Evolutionary conservation across 2,797 vertebrate genomes (phyloP).

Genomic region (Silurus lanzhouensis): DNA sequence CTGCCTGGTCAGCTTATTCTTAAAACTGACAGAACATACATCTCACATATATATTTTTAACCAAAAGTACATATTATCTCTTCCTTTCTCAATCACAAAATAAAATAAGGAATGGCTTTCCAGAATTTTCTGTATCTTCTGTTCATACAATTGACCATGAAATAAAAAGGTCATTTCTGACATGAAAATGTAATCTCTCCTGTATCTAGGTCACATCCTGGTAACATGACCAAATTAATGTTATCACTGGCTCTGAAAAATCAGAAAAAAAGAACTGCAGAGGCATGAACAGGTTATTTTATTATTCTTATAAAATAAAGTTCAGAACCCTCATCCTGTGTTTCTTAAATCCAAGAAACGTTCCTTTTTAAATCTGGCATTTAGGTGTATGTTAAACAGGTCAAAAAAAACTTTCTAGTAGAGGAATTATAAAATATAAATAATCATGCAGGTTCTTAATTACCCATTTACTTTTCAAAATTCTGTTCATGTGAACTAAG

Average conservation of each 20-base stretch:
- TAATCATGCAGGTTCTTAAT: not conserved
- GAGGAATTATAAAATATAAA: not conserved
- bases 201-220: too few relatives aligned
- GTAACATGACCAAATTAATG: not conserved
- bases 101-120: not conserved
- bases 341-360: not conserved
- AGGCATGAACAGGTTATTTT: not conserved
- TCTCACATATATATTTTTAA: not conserved
- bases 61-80: not conserved
- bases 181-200: too few relatives aligned
- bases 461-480: not conserved
- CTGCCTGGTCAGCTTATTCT: not conserved
- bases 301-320: not conserved
- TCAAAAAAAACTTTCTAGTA: not conserved
- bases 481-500: not conserved
- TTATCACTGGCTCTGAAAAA: not conserved
- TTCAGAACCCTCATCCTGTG: not conserved
- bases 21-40: not conserved
- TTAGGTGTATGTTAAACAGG: not conserved
- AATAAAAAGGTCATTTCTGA: not conserved
- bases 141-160: not conserved
- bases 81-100: not conserved
- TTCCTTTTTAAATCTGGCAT: not conserved
- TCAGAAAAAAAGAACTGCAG: not conserved
- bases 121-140: not conserved